Conservation (phyloP, 2,797 vertebrate species). For the Pseudomugil gertrudae region DNA sequence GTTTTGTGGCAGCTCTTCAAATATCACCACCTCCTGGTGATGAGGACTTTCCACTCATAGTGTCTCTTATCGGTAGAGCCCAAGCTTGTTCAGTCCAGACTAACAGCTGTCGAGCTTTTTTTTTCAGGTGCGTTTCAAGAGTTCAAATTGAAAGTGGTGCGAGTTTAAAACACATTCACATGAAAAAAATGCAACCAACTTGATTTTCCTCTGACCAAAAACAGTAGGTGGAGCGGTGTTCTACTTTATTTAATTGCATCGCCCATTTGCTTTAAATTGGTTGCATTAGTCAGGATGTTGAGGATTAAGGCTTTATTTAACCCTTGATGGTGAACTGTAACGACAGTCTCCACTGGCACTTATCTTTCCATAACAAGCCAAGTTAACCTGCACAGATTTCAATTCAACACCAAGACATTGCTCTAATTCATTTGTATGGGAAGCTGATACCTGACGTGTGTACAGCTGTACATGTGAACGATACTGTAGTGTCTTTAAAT, state of each 20-base stretch:
- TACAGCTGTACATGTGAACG: background rate
- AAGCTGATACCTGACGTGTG: background rate
- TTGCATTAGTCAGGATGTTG: background rate
- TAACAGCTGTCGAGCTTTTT: slow-evolving; percentile 9
- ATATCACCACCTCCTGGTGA: background rate
- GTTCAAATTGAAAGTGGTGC: background rate
- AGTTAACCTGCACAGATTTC: background rate
- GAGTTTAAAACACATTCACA: background rate
- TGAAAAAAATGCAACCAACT: background rate
- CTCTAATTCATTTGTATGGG: background rate
- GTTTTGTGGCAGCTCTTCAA: background rate
- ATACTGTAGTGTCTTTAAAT: background rate
- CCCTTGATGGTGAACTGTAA: background rate
- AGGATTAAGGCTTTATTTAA: background rate
- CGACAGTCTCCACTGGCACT: background rate
- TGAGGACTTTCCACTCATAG: background rate
- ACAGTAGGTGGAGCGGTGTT: too few species aligned
- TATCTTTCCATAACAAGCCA: background rate
- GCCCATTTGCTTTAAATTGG: background rate
- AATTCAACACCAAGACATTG: background rate
- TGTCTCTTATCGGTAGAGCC: slow-evolving; percentile 4
- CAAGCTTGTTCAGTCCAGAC: background rate
- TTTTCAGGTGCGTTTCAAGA: slow-evolving; percentile 1
- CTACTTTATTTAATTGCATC: background rate
- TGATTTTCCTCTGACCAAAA: background rate